These are phyloP conservation scores for Sterrhoptilus dennistouni DNA, from an alignment of 2,113 vertebrate genomes.

Conservation along the genomic window DNA sequence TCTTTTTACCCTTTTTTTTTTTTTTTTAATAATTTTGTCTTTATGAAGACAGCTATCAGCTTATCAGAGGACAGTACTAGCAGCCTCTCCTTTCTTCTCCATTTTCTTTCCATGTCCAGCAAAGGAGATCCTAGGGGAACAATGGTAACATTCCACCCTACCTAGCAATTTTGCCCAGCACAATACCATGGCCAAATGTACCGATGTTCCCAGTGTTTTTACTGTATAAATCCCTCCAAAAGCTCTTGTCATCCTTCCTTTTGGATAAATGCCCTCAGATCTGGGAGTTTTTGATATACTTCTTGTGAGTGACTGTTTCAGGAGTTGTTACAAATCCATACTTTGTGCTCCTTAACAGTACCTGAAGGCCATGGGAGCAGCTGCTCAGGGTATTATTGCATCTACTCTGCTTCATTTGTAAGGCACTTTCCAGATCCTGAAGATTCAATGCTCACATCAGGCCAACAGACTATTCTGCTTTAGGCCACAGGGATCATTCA, in stretches of 20 bases:
- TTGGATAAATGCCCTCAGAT: background rate
- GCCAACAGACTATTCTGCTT: background rate
- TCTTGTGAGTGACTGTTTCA: background rate
- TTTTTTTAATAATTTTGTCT: background rate
- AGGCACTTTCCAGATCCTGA: background rate
- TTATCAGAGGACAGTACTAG: background rate
- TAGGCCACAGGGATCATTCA: background rate
- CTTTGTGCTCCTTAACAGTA: background rate
- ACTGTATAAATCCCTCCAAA: background rate
- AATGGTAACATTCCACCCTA: background rate
- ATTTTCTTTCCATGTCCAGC: background rate
- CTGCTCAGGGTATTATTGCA: too few species aligned
- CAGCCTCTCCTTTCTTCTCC: background rate
- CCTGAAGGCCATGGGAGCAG: background rate
- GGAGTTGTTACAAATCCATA: background rate
- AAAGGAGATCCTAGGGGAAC: background rate
- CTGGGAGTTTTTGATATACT: background rate
- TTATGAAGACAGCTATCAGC: background rate
- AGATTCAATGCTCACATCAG: background rate
- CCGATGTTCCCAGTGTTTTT: background rate
- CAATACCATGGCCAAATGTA: background rate
- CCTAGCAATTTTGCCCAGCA: background rate
- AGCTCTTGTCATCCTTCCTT: background rate
- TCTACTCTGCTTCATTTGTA: background rate
- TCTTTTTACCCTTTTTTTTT: background rate